Evolutionary conservation across 2,797 vertebrate genomes (phyloP), one percentile per base, ranked within the genome.

Genomic region (Echiichthys vipera): DNA sequence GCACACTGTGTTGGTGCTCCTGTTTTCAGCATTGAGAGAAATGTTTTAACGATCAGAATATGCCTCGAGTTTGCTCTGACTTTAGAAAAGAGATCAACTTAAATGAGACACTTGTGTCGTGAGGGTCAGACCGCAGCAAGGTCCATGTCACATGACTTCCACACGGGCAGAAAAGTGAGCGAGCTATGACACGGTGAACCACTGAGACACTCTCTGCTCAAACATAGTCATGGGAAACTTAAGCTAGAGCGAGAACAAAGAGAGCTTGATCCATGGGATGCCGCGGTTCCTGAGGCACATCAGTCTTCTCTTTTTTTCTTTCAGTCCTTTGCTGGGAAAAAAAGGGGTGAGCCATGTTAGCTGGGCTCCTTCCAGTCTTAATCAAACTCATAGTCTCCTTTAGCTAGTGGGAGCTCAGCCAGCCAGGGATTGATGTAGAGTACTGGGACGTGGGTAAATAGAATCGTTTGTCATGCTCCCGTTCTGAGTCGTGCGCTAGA

Each of bases 221-320:
- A 89, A 90, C 88, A 86, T 88, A 93, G 88, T 91, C 90, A 93
- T 94, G 94, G 91, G 93, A 94, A 94, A 93, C 86, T 88, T 82
- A 89, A 92, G 89, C 88, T 88, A 77, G 74, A 83, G 74, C 13
- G 67, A 84, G 88, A 92, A 94, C 91, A 94, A 94, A 93, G 91
- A 84, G 67, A 66, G 91, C 84, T 89, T 92, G 92, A 93, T 93
- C 90, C 89, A 93, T 90, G 88, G 86, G 89, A 91, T 92, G 89
- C 89, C 91, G 87, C 87, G 43, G 83, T 78, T 91, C 90, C 89
- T 88, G 68, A 88, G 91, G 88, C 91, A 91, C 90, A 88, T 91
- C 85, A 82, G 66, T 88, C 88, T 84, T 86, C 71, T 66, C 42
- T 65, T 59, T 49, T 58, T 51, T 32, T 65, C 75, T 83, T 83